Percentiles rank a stretch among this genome's conserved stretches.
These are phyloP conservation scores for Sinhomidia bicolor DNA, from an alignment of 2,888 invertebrate genomes.

Conservation along the genomic window DNA sequence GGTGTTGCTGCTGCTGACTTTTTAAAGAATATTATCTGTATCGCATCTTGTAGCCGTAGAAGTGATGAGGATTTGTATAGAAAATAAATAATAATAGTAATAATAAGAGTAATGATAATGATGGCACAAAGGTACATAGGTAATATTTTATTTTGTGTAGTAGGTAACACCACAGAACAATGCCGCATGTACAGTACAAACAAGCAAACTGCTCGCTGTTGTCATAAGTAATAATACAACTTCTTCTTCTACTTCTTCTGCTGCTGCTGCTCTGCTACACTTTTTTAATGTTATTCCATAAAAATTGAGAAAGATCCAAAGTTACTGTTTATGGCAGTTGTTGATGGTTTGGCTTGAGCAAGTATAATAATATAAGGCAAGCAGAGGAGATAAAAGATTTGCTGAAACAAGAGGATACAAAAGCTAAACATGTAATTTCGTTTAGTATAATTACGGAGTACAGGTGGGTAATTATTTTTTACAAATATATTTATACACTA, in stretches of 20 bases:
- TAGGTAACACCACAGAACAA: not conserved
- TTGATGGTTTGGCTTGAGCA: not conserved
- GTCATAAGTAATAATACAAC: too few species aligned
- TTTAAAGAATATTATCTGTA: slow-evolving; percentile 2
- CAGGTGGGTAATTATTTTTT: slow-evolving; percentile 59
- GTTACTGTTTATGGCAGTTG: slow-evolving; percentile 23
- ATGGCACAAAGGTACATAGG: slow-evolving; percentile 5
- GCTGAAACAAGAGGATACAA: slow-evolving; percentile 55
- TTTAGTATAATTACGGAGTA: slow-evolving; percentile 65
- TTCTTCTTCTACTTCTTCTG: not conserved
- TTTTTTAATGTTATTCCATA: not conserved
- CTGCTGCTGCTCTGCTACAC: slow-evolving; percentile 9
- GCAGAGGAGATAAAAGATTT: slow-evolving; percentile 21
- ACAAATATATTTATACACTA: slow-evolving; percentile 41
- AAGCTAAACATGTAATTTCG: slow-evolving; percentile 57
- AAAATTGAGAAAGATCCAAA: slow-evolving; percentile 26
- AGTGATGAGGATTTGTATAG: too few species aligned
- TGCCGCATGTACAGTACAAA: not conserved
- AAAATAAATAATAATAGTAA: slow-evolving; percentile 26
- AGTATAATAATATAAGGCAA: not conserved
- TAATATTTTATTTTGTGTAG: slow-evolving; percentile 28
- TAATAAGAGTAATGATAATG: slow-evolving; percentile 32
- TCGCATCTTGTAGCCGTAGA: not conserved
- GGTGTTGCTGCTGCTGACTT: not conserved
- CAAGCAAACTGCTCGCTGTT: too few species aligned